Conservation (phyloP, 2,797 vertebrate species). For the Antrozous pallidus region DNA sequence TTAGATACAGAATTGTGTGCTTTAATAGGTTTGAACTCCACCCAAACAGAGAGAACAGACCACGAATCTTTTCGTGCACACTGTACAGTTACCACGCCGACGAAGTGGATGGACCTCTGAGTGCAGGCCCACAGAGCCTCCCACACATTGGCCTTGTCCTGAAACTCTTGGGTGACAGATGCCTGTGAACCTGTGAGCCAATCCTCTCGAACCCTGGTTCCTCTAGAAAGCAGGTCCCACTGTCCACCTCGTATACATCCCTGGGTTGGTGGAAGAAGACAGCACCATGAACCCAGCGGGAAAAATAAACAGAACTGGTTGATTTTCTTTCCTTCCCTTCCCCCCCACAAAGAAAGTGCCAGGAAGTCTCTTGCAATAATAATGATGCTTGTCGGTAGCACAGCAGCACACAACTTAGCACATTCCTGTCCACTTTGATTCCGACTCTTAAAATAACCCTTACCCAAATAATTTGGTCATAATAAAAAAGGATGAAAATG, state of each 20-base stretch:
- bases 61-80: slow-evolving; percentile 8
- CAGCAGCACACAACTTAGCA: not conserved
- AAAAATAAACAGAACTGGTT: slow-evolving; percentile 6
- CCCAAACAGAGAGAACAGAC: not conserved
- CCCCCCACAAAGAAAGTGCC: not conserved
- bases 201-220: not conserved
- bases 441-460: slow-evolving; percentile 9
- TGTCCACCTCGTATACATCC: not conserved
- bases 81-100: not conserved
- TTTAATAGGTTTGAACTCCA: not conserved
- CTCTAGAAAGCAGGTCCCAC: not conserved
- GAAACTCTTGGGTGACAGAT: not conserved
- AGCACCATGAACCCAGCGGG: not conserved
- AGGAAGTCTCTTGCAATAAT: not conserved
- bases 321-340: slow-evolving; percentile 15
- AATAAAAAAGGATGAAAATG: slow-evolving; percentile 25
- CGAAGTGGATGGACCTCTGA: slow-evolving; percentile 30
- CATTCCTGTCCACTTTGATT: slow-evolving; percentile 9
- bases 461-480: slow-evolving; percentile 12
- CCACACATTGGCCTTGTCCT: not conserved
- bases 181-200: not conserved
- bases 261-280: not conserved
- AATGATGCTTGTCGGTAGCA: not conserved
- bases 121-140: slow-evolving; percentile 30
- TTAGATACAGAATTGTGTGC: not conserved